A percentile compares a stretch with the other conserved stretches of the same genome.
Evolutionary conservation across 2,113 vertebrate genomes (phyloP).

Genomic region (Gila orcuttii): DNA sequence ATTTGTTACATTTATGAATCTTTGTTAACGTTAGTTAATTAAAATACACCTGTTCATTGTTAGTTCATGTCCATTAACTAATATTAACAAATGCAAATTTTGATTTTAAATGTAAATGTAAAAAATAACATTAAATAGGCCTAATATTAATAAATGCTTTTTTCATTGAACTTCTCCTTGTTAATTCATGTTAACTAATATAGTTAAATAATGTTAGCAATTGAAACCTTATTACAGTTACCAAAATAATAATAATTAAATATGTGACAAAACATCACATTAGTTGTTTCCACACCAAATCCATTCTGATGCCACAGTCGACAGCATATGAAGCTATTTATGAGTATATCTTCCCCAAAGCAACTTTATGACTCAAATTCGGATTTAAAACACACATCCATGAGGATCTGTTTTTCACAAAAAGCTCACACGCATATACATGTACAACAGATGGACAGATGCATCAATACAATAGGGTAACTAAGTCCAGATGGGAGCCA

Average conservation of each 20-base stretch:
- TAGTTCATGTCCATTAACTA: too few species aligned
- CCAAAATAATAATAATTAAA: not conserved
- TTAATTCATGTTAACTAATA: too few species aligned
- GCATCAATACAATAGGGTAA: constrained; percentile 46
- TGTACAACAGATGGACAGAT: constrained; percentile 45
- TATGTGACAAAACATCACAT: not conserved
- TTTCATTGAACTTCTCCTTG: too few species aligned
- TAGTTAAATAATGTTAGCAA: too few species aligned
- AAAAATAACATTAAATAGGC: too few species aligned
- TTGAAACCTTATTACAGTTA: not conserved
- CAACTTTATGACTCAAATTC: not conserved
- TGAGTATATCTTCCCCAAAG: not conserved
- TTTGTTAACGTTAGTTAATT: too few species aligned
- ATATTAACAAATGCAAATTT: too few species aligned
- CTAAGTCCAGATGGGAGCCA: constrained; percentile 57
- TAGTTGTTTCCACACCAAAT: not conserved
- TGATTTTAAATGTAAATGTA: too few species aligned
- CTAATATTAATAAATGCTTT: too few species aligned
- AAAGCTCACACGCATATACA: constrained; percentile 31
- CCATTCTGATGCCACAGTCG: not conserved
- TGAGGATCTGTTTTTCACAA: constrained; percentile 1
- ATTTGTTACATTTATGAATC: too few species aligned
- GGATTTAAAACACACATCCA: not conserved
- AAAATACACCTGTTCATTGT: too few species aligned
- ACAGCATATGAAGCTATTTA: not conserved